Evolutionary conservation across 2,888 invertebrate species (phyloP).

Genomic region (Andrena bucephala): DNA sequence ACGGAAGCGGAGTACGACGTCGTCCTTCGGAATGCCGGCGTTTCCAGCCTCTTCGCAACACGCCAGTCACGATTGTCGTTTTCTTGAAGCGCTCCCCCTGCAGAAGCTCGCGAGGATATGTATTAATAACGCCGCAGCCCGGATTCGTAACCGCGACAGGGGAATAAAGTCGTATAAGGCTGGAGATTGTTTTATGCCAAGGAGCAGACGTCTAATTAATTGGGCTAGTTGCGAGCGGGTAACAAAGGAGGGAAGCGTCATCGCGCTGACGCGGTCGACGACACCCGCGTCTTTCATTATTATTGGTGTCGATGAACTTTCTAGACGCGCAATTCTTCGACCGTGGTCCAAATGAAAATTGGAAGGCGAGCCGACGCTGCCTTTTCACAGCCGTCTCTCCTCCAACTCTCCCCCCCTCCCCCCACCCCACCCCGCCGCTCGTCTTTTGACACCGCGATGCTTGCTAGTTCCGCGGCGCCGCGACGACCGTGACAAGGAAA

Average conservation of each 20-base stretch:
- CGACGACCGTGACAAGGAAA: constrained; percentile 20
- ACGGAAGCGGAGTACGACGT: constrained; percentile 1
- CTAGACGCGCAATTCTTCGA: constrained; percentile 61
- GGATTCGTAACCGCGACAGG: constrained; percentile 20
- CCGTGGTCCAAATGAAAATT: constrained; percentile 40
- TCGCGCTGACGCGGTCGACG: constrained; percentile 63
- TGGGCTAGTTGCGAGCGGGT: constrained; percentile 44
- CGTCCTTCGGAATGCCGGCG: constrained; percentile 7
- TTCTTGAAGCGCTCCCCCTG: not conserved
- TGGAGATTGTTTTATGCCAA: constrained; percentile 51
- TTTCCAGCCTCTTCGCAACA: constrained; percentile 29
- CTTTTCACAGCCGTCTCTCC: constrained; percentile 20
- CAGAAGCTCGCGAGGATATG: constrained; percentile 4
- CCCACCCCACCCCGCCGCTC: no score
- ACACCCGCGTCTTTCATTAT: constrained; percentile 62
- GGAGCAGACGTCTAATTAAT: constrained; percentile 62
- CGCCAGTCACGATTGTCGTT: constrained; percentile 38
- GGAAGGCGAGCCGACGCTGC: not conserved
- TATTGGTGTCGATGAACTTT: constrained; percentile 74
- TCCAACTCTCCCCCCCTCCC: no score
- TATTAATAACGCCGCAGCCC: constrained; percentile 52
- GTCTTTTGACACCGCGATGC: constrained; percentile 34
- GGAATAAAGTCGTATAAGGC: constrained; percentile 6
- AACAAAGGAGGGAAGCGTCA: constrained; percentile 62
- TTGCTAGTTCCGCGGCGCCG: constrained; percentile 21